Conservation (phyloP, 2,797 vertebrate genomes). For the Helicolenus hilgendorfi region DNA sequence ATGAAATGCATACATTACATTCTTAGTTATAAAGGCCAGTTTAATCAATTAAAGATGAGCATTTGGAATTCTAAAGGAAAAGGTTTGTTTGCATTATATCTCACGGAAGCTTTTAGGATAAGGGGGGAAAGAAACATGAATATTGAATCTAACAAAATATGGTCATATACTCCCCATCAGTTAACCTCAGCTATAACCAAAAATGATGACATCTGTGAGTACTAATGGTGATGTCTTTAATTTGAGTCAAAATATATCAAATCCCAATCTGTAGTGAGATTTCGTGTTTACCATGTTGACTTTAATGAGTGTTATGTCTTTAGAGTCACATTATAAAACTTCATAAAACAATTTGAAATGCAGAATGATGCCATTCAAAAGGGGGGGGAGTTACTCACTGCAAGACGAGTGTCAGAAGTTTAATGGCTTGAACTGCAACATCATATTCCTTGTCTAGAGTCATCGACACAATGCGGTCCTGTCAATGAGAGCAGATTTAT, state of each 20-base stretch:
- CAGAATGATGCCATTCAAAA: neutral
- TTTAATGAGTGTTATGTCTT: neutral
- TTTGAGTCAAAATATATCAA: neutral
- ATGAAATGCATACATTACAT: neutral
- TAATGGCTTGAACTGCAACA: slow-evolving; percentile 99
- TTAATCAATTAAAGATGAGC: neutral
- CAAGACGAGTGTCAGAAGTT: slow-evolving; percentile 97
- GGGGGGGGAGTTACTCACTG: slow-evolving; percentile 92
- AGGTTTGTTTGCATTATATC: neutral
- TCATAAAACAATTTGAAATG: neutral
- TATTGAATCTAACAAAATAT: neutral
- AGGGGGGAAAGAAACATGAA: neutral
- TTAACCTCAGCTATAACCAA: neutral
- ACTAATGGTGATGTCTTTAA: neutral
- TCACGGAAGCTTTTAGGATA: neutral
- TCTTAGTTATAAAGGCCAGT: neutral
- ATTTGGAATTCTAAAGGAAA: neutral
- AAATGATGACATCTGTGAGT: neutral
- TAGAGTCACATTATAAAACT: neutral
- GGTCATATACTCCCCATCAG: neutral
- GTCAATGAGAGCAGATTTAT: slow-evolving; percentile 47
- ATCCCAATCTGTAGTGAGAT: neutral
- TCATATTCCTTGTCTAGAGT: slow-evolving; percentile 99
- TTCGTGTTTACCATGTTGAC: neutral
- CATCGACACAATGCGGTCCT: slow-evolving; percentile 99